These are phyloP conservation scores for Thalassoma bifasciatum DNA, from an alignment of 2,113 vertebrate species.

Conservation along the genomic window DNA sequence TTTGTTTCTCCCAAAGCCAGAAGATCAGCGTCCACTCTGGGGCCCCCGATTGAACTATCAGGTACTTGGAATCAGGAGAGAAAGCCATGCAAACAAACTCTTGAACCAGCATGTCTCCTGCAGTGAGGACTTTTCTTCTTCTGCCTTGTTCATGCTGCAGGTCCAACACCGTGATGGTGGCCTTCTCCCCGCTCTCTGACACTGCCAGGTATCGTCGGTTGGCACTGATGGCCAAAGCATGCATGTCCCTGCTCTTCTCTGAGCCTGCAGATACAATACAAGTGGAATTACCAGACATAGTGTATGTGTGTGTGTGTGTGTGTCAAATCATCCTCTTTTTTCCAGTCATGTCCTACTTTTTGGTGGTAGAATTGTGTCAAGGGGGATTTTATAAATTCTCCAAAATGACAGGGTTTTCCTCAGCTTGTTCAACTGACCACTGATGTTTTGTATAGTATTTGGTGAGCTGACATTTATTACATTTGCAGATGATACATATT, in stretches of 20 bases:
- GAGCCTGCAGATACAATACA: constrained; percentile 76
- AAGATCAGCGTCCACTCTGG: constrained; percentile 86
- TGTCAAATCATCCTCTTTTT: no score
- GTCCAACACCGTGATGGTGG: constrained; percentile 88
- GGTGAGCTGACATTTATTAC: no score
- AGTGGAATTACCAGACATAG: background rate
- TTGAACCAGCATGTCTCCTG: constrained; percentile 75
- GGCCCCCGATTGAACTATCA: constrained; percentile 86
- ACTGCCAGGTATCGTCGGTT: constrained; percentile 89
- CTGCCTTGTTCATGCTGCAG: constrained; percentile 85
- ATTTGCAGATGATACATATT: no score
- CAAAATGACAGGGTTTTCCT: no score
- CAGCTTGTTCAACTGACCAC: no score
- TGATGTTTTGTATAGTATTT: no score
- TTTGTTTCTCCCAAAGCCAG: constrained; percentile 95
- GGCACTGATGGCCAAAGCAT: constrained; percentile 89
- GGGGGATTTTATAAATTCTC: no score
- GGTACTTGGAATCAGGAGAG: constrained; percentile 90
- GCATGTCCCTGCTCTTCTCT: constrained; percentile 86
- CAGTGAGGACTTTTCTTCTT: constrained; percentile 84
- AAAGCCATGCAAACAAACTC: constrained; percentile 89
- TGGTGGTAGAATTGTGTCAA: no score
- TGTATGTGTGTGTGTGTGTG: no score
- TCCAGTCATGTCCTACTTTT: no score
- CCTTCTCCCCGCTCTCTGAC: constrained; percentile 86